phyloP scores from a whole-genome alignment of 2,113 vertebrate genomes.

The Girardinichthys multiradiatus region DNA sequence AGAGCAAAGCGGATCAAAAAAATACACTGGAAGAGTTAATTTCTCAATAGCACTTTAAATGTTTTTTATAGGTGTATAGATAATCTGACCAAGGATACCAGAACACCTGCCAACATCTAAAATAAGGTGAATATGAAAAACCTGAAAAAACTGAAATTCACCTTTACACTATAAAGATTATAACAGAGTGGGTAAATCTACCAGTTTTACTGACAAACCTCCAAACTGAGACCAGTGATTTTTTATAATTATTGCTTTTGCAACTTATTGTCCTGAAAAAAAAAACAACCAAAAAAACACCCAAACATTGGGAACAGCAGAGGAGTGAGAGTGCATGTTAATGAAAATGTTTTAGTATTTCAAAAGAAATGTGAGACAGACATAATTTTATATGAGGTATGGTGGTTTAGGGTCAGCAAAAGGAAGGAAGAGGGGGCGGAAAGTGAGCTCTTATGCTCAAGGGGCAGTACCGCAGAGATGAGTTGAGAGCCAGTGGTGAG shows the following conservation, averaged over 20 bases:
- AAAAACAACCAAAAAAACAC: too few species aligned
- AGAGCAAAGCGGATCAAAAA: slow-evolving; percentile 4
- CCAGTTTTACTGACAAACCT: background rate
- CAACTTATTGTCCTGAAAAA: background rate
- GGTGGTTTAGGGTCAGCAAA: slow-evolving; percentile 43
- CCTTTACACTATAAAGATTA: too few species aligned
- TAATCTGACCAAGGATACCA: too few species aligned
- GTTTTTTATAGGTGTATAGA: background rate
- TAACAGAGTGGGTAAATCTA: too few species aligned
- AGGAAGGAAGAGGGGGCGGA: slow-evolving; percentile 42
- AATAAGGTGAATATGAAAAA: too few species aligned
- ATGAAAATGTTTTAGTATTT: slow-evolving; percentile 54
- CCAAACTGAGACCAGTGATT: background rate
- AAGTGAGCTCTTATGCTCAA: slow-evolving; percentile 65
- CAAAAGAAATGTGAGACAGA: slow-evolving; percentile 16
- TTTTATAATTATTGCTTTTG: background rate
- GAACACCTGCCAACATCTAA: too few species aligned
- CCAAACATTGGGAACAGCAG: background rate
- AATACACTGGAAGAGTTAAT: background rate
- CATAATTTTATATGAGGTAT: slow-evolving; percentile 35
- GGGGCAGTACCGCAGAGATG: slow-evolving; percentile 86
- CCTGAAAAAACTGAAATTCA: too few species aligned
- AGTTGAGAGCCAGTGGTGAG: slow-evolving; percentile 85
- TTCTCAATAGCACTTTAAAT: background rate
- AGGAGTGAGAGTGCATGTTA: slow-evolving; percentile 34